phyloP scores from a whole-genome alignment of 2,888 invertebrate genomes.

The Phytoseiulus persimilis region DNA sequence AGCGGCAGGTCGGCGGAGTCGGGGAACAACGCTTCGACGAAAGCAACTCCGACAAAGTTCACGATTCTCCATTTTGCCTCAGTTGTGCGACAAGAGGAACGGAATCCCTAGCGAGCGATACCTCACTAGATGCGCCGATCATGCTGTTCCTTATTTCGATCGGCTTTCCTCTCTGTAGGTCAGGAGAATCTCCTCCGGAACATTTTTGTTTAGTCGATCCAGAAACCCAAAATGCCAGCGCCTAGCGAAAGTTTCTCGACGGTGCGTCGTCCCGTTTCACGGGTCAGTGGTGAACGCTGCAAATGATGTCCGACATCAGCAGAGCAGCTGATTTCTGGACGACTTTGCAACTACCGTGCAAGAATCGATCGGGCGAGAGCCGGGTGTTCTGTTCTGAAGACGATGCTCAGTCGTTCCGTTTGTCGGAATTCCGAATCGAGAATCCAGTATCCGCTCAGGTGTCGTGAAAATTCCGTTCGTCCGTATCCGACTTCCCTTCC shows the following conservation, averaged over 20 bases:
- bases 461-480: background rate
- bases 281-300: background rate
- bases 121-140: background rate
- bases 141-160: background rate
- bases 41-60: no score
- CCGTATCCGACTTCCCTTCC: background rate
- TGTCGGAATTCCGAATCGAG: background rate
- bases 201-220: background rate
- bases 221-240: background rate
- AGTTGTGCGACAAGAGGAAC: background rate
- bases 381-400: background rate
- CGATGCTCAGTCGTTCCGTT: background rate
- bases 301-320: background rate
- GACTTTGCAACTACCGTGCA: no score
- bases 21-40: no score
- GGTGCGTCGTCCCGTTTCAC: background rate
- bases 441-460: background rate
- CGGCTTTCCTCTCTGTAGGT: background rate
- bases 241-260: background rate
- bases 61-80: background rate
- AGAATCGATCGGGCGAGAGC: no score
- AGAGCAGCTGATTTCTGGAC: no score
- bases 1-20: no score
- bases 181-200: background rate
- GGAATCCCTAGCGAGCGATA: background rate